Percentiles rank a stretch among this genome's conserved stretches.
phyloP scores from a whole-genome alignment of 1,140 invertebrate species.

The Drosophila biarmipes region DNA sequence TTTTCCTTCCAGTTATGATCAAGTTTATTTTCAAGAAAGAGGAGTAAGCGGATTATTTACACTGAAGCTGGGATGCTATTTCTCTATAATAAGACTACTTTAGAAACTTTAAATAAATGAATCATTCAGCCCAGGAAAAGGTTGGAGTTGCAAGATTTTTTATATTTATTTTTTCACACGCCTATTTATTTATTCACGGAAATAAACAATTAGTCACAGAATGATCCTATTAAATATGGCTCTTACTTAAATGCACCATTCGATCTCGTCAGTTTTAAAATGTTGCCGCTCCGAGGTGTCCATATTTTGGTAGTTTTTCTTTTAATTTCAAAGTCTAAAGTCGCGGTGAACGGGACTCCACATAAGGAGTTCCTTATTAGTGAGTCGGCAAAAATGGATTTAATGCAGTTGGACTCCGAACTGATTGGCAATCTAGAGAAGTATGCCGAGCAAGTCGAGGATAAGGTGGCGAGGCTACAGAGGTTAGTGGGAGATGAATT shows the following conservation, averaged over 20 bases:
- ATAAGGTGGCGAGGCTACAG: constrained; percentile 13
- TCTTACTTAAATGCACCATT: background rate
- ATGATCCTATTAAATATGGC: background rate
- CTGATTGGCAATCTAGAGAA: constrained; percentile 23
- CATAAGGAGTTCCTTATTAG: background rate
- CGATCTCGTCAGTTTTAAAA: constrained; percentile 4
- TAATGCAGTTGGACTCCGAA: constrained; percentile 25
- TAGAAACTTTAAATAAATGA: too few relatives aligned
- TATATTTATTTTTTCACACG: too few relatives aligned
- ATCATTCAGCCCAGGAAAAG: too few relatives aligned
- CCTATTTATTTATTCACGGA: background rate
- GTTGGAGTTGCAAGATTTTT: too few relatives aligned
- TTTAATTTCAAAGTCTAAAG: background rate
- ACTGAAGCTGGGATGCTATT: too few relatives aligned
- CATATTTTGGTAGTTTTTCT: background rate
- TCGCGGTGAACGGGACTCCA: too few relatives aligned
- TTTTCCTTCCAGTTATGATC: constrained; percentile 40
- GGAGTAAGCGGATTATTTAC: background rate
- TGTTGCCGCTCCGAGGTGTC: constrained; percentile 2
- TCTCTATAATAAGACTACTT: too few relatives aligned
- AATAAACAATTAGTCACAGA: background rate
- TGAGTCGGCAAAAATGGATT: background rate
- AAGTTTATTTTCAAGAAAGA: constrained; percentile 26
- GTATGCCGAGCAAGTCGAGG: constrained; percentile 21
- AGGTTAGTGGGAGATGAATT: constrained; percentile 8